Base-by-base conservation (phyloP, 2,797 vertebrate species). In the Melanotaenia parkinsoni region DNA sequence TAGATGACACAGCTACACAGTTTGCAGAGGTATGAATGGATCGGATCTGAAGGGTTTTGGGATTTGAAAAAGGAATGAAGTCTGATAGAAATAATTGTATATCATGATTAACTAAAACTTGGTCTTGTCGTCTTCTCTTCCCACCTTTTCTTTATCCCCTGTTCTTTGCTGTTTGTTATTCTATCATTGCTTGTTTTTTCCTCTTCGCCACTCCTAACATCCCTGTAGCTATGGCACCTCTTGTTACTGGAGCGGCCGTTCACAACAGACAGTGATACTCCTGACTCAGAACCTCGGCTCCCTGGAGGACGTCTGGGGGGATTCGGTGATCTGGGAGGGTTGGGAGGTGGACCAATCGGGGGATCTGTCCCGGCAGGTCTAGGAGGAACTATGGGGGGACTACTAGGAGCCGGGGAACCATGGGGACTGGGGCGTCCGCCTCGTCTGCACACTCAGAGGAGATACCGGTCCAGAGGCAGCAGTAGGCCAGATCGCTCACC, bases 401-500 rank as follows among this genome's bases (percentile, higher is more conserved):
- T 93, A 9, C 78, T 95, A 16, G 92, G 91, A 64, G 82, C 87
- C 1, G 91, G 83, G 33, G 97, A 98, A n/a, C 95, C 96, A 60
- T 97, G 97, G 96, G 96, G 95, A 30, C 94, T 96, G 0, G 94
- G 96, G 14, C 94, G 94, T 8, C 96, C 96, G 16, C 95, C 96
- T 2, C 95, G 97, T 51, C 85, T 97, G 79, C 95, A 97, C 58
- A 89, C 94, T 89, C 93, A 95, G 11, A 94, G 97, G 82, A 90
- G 97, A 83, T 97, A 96, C 81, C 86, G 97, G 9, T 94, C 97
- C 67, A 95, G 95, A 56, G 97, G 95, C 85, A 97, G 95, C 86
- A 95, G 94, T n/a, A 94, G 97, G 60, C 96, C 97, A 0, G 97
- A 98, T 72, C 94, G 97, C 61, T 98, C 97, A 0, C 97, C 97